Conservation (phyloP, 2,113 vertebrate genomes). For the Gracilinanus agilis region DNA sequence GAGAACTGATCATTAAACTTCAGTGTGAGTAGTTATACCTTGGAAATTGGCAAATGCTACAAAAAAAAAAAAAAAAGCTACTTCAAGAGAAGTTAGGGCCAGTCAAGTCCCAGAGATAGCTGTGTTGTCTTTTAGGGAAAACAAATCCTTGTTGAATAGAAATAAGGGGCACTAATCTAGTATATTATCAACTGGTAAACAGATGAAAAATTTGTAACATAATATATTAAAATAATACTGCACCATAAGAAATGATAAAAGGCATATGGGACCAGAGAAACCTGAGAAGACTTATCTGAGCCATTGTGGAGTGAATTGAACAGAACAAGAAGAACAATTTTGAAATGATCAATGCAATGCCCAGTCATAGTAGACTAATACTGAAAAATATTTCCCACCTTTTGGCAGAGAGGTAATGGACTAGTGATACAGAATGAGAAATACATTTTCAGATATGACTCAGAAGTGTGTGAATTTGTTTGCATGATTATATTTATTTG, state of each 20-base stretch:
- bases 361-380: neutral
- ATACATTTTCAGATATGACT: neutral
- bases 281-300: neutral
- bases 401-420: neutral
- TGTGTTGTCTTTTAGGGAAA: neutral
- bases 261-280: neutral
- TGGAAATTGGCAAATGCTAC: neutral
- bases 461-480: neutral
- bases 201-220: neutral
- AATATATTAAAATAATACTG: neutral
- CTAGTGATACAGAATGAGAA: neutral
- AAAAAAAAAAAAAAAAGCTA: neutral
- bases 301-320: neutral
- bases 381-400: neutral
- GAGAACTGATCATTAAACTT: neutral
- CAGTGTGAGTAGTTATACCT: neutral
- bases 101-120: neutral
- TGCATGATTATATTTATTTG: neutral
- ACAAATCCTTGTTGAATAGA: neutral
- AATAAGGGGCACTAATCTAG: neutral
- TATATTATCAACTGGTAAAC: neutral
- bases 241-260: neutral
- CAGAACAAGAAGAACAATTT: neutral
- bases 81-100: neutral
- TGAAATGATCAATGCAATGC: neutral